Evolutionary conservation across 2,797 vertebrate species (phyloP).

Genomic region (Clarias pachynema): DNA sequence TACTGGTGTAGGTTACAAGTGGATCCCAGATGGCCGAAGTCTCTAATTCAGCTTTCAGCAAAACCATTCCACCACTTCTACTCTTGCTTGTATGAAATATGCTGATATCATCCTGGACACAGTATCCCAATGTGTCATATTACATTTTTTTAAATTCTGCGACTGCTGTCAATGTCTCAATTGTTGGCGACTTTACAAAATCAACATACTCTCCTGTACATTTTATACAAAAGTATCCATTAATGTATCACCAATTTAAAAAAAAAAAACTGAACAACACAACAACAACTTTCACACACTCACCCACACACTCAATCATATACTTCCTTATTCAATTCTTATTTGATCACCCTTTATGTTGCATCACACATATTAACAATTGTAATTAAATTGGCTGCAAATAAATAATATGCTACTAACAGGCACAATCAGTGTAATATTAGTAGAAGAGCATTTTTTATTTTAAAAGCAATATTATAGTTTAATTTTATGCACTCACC

Average conservation of each 20-base stretch:
- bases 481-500: background rate
- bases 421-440: background rate
- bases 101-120: background rate
- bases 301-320: background rate
- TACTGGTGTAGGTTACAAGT: background rate
- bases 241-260: background rate
- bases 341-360: background rate
- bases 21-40: background rate
- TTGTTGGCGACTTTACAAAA: background rate
- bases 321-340: background rate
- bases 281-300: background rate
- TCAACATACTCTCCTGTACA: background rate
- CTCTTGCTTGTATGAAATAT: background rate
- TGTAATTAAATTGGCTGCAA: background rate
- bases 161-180: background rate
- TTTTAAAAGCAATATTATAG: background rate
- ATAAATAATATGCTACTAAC: background rate
- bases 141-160: background rate
- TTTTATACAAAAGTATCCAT: background rate
- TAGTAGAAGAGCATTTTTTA: background rate
- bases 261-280: background rate
- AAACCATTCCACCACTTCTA: background rate
- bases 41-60: background rate
- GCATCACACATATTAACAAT: background rate
- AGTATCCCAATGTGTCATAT: background rate